Evolutionary conservation across 2,113 vertebrate species (phyloP).

Genomic region (Alexandromys fortis): DNA sequence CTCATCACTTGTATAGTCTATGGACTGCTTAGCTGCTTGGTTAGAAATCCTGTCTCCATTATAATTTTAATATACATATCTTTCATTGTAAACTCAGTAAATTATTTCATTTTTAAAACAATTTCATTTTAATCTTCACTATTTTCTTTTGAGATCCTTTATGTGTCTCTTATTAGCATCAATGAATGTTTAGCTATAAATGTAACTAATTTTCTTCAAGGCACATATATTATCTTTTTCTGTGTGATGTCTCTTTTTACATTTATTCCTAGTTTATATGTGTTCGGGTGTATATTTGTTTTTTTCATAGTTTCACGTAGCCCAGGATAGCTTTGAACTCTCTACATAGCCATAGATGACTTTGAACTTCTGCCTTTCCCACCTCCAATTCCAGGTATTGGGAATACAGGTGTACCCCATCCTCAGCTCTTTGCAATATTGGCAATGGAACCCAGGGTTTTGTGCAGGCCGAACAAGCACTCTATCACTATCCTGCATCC

Average conservation of each 20-base stretch:
- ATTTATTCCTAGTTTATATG: not conserved
- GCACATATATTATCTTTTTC: not conserved
- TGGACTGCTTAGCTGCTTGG: not conserved
- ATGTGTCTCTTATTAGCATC: not conserved
- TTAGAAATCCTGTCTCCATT: not conserved
- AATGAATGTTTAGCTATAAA: not conserved
- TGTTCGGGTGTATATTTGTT: not conserved
- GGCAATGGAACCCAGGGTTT: not conserved
- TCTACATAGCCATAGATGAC: not conserved
- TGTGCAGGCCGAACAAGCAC: not conserved
- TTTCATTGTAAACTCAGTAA: not conserved
- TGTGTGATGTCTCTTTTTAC: not conserved
- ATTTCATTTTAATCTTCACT: not conserved
- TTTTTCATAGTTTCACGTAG: not conserved
- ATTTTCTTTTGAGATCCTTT: not conserved
- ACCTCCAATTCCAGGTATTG: not conserved
- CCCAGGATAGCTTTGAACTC: not conserved
- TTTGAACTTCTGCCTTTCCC: not conserved
- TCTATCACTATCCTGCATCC: fast-evolving
- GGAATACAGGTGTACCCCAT: not conserved
- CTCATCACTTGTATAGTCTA: not conserved
- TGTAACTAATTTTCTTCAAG: not conserved
- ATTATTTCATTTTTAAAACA: constrained; percentile 8
- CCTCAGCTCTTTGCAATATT: no score
- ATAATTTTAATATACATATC: not conserved